These are phyloP conservation scores for Epinotia brunnichana DNA, from an alignment of 2,888 invertebrate species.

Conservation along the genomic window DNA sequence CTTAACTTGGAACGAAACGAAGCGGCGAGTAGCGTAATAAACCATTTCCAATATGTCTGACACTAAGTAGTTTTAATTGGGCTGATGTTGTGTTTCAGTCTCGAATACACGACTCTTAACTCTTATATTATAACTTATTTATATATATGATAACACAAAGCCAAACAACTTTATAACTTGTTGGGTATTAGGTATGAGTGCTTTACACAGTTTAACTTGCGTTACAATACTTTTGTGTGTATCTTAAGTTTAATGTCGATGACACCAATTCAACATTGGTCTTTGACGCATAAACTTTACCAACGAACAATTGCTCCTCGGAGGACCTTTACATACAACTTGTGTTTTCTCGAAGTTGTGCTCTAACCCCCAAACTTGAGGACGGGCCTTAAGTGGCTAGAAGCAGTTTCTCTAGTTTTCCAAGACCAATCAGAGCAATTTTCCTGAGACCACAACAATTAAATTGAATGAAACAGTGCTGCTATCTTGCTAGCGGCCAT, in stretches of 20 bases:
- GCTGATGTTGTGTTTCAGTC: too few species aligned
- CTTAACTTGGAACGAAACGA: too few species aligned
- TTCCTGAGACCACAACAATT: constrained; percentile 38
- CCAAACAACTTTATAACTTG: too few species aligned
- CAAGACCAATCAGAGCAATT: constrained; percentile 36
- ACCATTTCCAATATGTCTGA: too few species aligned
- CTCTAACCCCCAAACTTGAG: constrained; percentile 18
- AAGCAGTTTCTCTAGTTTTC: constrained; percentile 8
- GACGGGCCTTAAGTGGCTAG: constrained; percentile 22
- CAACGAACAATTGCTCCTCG: background rate
- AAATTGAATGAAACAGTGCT: constrained; percentile 43
- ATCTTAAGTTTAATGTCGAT: background rate
- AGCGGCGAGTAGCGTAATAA: too few species aligned
- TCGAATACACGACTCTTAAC: too few species aligned
- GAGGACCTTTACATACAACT: background rate
- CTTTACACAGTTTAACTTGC: background rate
- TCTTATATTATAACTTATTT: too few species aligned
- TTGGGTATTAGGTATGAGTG: background rate
- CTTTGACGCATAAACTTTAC: background rate
- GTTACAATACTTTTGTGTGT: background rate
- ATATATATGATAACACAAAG: too few species aligned
- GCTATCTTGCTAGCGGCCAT: constrained; percentile 33
- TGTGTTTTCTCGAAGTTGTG: background rate
- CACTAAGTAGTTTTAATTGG: too few species aligned
- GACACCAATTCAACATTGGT: background rate